These are phyloP conservation scores for Festucalex cinctus DNA, from an alignment of 2,113 vertebrate genomes.

Conservation along the genomic window DNA sequence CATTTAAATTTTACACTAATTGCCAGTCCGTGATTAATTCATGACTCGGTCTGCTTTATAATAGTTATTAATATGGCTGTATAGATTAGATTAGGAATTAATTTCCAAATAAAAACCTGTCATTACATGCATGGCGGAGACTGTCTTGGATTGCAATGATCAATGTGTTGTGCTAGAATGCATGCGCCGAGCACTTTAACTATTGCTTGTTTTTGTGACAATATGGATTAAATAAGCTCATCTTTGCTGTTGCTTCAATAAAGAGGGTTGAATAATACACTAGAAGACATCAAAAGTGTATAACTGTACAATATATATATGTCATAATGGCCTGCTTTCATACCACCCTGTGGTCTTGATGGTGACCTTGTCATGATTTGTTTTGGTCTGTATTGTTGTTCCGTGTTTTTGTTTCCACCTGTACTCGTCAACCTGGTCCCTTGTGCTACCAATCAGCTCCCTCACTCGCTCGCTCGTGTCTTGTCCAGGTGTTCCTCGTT, in stretches of 20 bases:
- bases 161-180: constrained; percentile 52
- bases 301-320: no score
- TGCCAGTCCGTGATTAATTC: constrained; percentile 76
- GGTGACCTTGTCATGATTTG: no score
- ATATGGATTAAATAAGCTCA: constrained; percentile 45
- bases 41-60: constrained; percentile 71
- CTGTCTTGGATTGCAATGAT: constrained; percentile 47
- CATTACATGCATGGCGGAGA: constrained; percentile 64
- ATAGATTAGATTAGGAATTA: constrained; percentile 76
- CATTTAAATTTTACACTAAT: constrained; percentile 80
- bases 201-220: constrained; percentile 32
- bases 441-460: no score
- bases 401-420: no score
- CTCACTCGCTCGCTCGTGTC: no score
- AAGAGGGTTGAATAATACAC: no score
- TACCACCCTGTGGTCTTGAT: no score
- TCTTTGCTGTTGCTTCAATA: constrained; percentile 6
- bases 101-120: constrained; percentile 71
- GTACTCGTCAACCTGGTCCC: no score
- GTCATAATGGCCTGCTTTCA: neutral
- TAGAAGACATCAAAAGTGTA: neutral
- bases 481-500: no score
- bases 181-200: constrained; percentile 46
- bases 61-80: constrained; percentile 77
- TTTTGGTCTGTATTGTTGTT: no score